Percentiles rank a stretch among this genome's conserved stretches.
Evolutionary conservation across 2,797 vertebrate genomes (phyloP).

Genomic region (Xyrichtys novacula): DNA sequence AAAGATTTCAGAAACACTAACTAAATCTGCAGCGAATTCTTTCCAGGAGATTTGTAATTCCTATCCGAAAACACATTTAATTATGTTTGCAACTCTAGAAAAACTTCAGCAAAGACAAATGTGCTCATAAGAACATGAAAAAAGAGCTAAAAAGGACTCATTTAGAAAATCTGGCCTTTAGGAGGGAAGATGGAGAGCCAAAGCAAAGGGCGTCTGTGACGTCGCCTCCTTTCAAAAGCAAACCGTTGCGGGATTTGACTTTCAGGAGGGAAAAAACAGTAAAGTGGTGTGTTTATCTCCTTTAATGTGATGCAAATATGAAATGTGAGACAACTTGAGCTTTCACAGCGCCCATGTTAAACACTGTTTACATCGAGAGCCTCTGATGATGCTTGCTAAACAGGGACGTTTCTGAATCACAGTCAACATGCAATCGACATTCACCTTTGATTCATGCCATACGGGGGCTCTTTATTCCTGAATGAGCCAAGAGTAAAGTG

Average conservation of each 20-base stretch:
- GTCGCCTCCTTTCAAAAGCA: constrained; percentile 52
- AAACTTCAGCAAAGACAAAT: constrained; percentile 65
- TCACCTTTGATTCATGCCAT: constrained; percentile 49
- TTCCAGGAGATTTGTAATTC: constrained; percentile 26
- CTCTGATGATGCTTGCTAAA: constrained; percentile 62
- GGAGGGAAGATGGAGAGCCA: constrained; percentile 63
- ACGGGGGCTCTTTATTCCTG: constrained; percentile 31
- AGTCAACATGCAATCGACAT: constrained; percentile 40
- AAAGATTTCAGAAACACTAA: neutral
- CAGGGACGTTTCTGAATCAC: constrained; percentile 39
- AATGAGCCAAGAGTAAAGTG: constrained; percentile 36
- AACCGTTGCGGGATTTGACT: constrained; percentile 62
- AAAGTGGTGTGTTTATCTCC: constrained; percentile 60
- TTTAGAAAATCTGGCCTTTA: constrained; percentile 60
- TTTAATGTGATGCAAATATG: constrained; percentile 68
- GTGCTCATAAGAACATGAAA: constrained; percentile 69
- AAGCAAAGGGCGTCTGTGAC: constrained; percentile 50
- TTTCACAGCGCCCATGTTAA: constrained; percentile 56
- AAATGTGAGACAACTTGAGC: constrained; percentile 69
- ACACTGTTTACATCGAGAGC: constrained; percentile 61
- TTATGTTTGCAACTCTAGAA: constrained; percentile 46
- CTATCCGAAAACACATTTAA: constrained; percentile 42
- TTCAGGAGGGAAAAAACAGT: constrained; percentile 60
- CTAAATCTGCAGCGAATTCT: neutral
- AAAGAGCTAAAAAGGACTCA: constrained; percentile 49